Percentiles rank a stretch among this genome's conserved stretches.
These are phyloP conservation scores for Chloroceryle inda DNA, from an alignment of 2,797 vertebrate species.

Conservation along the genomic window DNA sequence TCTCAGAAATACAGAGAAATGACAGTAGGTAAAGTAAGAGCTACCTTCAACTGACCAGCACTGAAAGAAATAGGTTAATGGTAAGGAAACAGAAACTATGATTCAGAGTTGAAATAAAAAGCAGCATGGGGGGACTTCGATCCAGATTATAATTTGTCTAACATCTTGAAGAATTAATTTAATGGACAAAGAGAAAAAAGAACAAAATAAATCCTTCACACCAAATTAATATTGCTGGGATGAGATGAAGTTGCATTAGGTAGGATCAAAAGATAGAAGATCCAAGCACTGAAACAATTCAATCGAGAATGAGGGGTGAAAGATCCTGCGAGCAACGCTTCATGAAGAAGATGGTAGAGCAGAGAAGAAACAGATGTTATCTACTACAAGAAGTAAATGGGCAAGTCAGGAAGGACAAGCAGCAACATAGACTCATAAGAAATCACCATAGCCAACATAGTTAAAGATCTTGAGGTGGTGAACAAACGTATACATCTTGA, in stretches of 20 bases:
- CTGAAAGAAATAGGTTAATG: not conserved
- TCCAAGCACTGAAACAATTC: not conserved
- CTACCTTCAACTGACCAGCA: not conserved
- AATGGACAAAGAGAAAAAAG: not conserved
- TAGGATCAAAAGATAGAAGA: not conserved
- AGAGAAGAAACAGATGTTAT: not conserved
- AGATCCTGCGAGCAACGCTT: not conserved
- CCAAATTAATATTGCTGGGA: not conserved
- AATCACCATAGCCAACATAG: not conserved
- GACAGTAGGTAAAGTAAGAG: not conserved
- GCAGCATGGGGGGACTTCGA: not conserved
- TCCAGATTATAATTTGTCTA: not conserved
- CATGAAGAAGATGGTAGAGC: not conserved
- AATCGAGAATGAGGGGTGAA: not conserved
- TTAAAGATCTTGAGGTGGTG: not conserved
- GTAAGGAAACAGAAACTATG: not conserved
- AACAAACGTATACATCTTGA: not conserved
- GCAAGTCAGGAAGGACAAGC: not conserved
- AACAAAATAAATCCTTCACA: not conserved
- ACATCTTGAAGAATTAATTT: not conserved
- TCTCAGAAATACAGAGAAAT: not conserved
- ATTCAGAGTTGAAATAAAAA: not conserved
- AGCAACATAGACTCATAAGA: not conserved
- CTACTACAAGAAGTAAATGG: not conserved
- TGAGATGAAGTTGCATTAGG: not conserved